A percentile compares a stretch with the other conserved stretches of the same genome.
Evolutionary conservation across 1,140 invertebrate genomes (phyloP).

Genomic region (Oncopeltus fasciatus): DNA sequence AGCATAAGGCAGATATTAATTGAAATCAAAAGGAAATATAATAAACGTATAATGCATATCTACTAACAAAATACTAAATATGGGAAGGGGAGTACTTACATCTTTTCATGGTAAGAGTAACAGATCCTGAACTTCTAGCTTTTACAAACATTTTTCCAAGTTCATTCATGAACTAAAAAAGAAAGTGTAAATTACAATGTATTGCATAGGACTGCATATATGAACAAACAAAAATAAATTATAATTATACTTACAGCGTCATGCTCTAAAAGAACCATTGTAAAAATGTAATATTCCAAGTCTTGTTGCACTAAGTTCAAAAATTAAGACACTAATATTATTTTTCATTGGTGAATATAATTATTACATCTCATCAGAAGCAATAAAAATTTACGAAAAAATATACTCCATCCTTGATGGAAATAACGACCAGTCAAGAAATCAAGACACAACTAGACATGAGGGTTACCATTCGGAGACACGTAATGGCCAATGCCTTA

Average conservation of each 20-base stretch:
- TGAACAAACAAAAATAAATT: constrained; percentile 17
- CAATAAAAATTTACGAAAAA: too few relatives aligned
- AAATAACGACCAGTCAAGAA: too few relatives aligned
- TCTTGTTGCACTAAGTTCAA: too few relatives aligned
- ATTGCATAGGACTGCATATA: constrained; percentile 15
- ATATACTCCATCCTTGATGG: too few relatives aligned
- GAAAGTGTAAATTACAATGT: constrained; percentile 16
- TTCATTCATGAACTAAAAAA: constrained; percentile 47
- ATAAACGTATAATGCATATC: too few relatives aligned
- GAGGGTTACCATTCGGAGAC: neutral
- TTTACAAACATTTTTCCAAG: constrained; percentile 51
- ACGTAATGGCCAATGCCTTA: neutral
- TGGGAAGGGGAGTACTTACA: constrained; percentile 37
- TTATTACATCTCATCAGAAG: too few relatives aligned
- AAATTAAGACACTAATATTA: too few relatives aligned
- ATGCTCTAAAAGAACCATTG: constrained; percentile 50
- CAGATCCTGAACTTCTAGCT: constrained; percentile 42
- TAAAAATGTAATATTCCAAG: neutral
- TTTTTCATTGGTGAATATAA: too few relatives aligned
- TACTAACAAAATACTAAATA: constrained; percentile 1
- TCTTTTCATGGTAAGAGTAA: constrained; percentile 51
- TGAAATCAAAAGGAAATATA: neutral
- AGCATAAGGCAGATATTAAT: constrained; percentile 26
- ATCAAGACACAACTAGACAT: neutral
- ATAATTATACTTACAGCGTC: constrained; percentile 38